Percentiles rank a stretch among this genome's conserved stretches.
These are phyloP conservation scores for Alectura lathami DNA, from an alignment of 2,113 vertebrate genomes.

Conservation along the genomic window DNA sequence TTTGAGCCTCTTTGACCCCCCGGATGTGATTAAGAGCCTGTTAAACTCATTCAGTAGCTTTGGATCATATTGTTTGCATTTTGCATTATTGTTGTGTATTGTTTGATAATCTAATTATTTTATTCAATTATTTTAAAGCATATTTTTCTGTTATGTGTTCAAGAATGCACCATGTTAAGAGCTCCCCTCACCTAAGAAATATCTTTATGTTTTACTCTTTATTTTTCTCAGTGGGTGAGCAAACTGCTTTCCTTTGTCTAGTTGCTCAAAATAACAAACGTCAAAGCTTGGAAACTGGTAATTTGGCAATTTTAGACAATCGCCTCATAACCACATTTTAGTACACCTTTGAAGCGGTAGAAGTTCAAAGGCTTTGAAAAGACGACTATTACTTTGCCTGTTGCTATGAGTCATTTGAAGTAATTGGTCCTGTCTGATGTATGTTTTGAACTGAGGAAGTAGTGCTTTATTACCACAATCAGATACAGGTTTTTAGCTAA, in stretches of 20 bases:
- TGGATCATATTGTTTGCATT: not conserved
- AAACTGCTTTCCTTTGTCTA: slow-evolving; percentile 58
- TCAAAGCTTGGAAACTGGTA: slow-evolving; percentile 78
- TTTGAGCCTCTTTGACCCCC: not conserved
- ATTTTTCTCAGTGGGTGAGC: not conserved
- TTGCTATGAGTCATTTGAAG: slow-evolving; percentile 84
- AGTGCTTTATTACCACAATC: slow-evolving; percentile 89
- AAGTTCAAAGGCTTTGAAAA: slow-evolving; percentile 86
- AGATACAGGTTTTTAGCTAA: slow-evolving; percentile 85
- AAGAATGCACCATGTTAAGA: not conserved
- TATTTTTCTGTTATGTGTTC: not conserved
- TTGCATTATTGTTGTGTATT: not conserved
- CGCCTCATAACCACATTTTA: slow-evolving; percentile 78
- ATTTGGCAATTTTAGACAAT: slow-evolving; percentile 84
- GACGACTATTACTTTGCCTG: slow-evolving; percentile 77
- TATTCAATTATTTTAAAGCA: not conserved
- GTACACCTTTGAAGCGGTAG: slow-evolving; percentile 85
- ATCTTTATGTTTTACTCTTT: not conserved
- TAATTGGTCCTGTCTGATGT: slow-evolving; percentile 91
- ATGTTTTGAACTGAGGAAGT: slow-evolving; percentile 86
- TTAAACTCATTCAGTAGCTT: slow-evolving; percentile 35
- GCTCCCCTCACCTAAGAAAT: not conserved
- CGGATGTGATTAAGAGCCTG: slow-evolving; percentile 35
- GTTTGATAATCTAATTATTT: not conserved
- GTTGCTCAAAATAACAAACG: slow-evolving; percentile 74